Conservation (phyloP, 2,113 vertebrate genomes). For the Australoheros scitulus region DNA sequence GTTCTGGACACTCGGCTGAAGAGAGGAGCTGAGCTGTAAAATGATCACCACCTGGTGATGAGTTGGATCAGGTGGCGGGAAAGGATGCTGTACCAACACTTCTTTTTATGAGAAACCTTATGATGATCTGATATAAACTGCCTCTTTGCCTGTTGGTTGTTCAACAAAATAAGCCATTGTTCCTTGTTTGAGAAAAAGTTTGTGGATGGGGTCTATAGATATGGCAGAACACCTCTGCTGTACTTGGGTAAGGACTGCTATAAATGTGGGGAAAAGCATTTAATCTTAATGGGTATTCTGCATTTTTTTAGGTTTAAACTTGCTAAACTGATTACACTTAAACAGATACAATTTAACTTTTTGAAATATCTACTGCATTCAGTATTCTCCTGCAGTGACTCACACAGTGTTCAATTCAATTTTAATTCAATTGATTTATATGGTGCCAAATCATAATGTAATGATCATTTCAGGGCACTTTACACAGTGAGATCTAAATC, state of each 20-base stretch:
- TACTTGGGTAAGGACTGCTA: background rate
- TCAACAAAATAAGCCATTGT: background rate
- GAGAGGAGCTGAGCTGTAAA: too few species aligned
- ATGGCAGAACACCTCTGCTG: background rate
- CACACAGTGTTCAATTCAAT: background rate
- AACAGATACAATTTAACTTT: background rate
- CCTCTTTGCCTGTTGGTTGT: too few species aligned
- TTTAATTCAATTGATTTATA: background rate
- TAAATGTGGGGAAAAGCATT: background rate
- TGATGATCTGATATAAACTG: too few species aligned
- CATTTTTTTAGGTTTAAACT: background rate
- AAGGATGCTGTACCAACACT: too few species aligned
- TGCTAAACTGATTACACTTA: background rate
- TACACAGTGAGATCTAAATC: background rate
- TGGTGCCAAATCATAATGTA: background rate
- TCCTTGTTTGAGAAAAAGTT: background rate
- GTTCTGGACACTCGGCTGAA: too few species aligned
- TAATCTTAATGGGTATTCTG: background rate
- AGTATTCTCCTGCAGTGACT: background rate
- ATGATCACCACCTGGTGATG: too few species aligned
- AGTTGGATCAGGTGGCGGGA: too few species aligned
- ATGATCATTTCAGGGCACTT: background rate
- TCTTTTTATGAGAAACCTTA: too few species aligned
- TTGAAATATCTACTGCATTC: background rate
- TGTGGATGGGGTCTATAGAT: background rate